A percentile compares a stretch with the other conserved stretches of the same genome.
These are phyloP conservation scores for Agrilus cyanescens DNA, from an alignment of 2,888 invertebrate genomes.

Conservation along the genomic window DNA sequence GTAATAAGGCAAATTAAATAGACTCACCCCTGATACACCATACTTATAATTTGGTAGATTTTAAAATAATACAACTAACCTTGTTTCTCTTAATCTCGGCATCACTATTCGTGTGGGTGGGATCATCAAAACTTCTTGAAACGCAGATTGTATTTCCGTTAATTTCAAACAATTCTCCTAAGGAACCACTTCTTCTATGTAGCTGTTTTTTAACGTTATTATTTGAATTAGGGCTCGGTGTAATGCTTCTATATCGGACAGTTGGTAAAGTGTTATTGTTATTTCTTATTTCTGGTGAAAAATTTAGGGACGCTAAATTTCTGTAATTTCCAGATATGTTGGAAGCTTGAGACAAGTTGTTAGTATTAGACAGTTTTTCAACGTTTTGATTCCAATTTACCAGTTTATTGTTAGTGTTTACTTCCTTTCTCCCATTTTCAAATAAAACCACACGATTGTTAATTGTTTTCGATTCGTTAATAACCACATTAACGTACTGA, in stretches of 20 bases:
- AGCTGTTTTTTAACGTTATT: slow-evolving; percentile 21
- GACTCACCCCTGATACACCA: too few relatives aligned
- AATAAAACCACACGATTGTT: slow-evolving; percentile 33
- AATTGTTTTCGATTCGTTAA: slow-evolving; percentile 34
- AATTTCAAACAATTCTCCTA: slow-evolving; percentile 24
- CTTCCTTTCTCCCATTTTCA: slow-evolving; percentile 31
- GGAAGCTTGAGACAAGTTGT: slow-evolving; percentile 36
- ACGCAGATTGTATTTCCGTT: slow-evolving; percentile 20
- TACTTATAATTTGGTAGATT: too few relatives aligned
- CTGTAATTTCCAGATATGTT: too few relatives aligned
- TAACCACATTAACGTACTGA: slow-evolving; percentile 32
- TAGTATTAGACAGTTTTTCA: slow-evolving; percentile 29
- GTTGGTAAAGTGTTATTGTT: slow-evolving; percentile 33
- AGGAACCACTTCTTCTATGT: slow-evolving; percentile 26
- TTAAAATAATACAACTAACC: slow-evolving; percentile 20
- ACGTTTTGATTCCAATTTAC: slow-evolving; percentile 15
- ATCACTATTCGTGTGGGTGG: slow-evolving; percentile 28
- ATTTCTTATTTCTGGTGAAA: slow-evolving; percentile 29
- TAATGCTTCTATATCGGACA: slow-evolving; percentile 27
- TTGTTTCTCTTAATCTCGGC: slow-evolving; percentile 41
- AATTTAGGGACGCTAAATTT: slow-evolving; percentile 36
- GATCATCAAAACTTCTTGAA: slow-evolving; percentile 19
- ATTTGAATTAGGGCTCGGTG: slow-evolving; percentile 28
- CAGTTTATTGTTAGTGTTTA: slow-evolving; percentile 26
- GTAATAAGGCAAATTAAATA: too few relatives aligned